Base-by-base conservation (phyloP, 2,797 vertebrate genomes). In the Artibeus jamaicensis region DNA sequence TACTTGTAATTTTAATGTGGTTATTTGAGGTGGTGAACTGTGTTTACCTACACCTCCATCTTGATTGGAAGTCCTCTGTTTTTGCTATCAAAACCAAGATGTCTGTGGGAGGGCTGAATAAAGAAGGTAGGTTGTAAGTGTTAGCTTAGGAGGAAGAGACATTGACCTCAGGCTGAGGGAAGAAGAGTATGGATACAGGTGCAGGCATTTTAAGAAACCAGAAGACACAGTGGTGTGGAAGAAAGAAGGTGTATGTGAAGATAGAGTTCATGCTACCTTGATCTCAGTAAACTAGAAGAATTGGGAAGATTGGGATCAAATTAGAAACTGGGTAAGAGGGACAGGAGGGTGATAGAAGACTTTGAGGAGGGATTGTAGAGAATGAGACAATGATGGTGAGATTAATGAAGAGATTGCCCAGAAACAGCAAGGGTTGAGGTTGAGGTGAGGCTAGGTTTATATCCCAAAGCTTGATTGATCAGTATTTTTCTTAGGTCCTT, bases 401-500 rank as follows among this genome's bases (percentile, higher is more conserved):
- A 82, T 82, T 82, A 85, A 37, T 74, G 85, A 65, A 50, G 48
- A 59, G 48, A 68, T 62, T 91, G 5, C 3, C 1, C 29, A 67
- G 68, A 87, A 82, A 50, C 18, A 59, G 32, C 62, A 48, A 93
- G 86, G 42, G 12, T 68, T 55, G 15, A 86, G 42, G 12, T 68
- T 55, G 15, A 84, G 11, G 9, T 55, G 46, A 83, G 29, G 10
- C 44, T 79, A 67, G 44, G 26, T 86, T 87, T 91, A 9, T 76
- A 48, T 32, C 9, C 16, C 29, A 55, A 59, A 81, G 11, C 5
- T 95, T 93, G 76, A 10, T 86, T 65, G 37, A 76, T 91, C 6
- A 59, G 6, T 86, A 59, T 86, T 95, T 93, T 90, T 74, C 73
- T 91, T 87, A 92, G 50, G 71, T 89, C 21, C 11, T 67, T 90